Conservation (phyloP, 2,888 invertebrate genomes). For the Drosophila koepferae region DNA sequence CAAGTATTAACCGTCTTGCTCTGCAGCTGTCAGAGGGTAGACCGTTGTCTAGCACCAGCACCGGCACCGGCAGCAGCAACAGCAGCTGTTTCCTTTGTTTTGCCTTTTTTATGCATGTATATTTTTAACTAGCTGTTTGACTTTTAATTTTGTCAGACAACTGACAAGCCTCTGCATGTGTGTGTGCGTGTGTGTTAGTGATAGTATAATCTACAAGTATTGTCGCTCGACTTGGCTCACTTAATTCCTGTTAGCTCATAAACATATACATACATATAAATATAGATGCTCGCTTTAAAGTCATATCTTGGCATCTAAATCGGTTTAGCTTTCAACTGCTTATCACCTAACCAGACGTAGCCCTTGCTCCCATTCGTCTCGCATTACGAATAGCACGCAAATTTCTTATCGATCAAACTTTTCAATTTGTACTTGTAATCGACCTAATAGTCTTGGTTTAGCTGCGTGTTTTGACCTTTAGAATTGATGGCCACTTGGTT, state of each 20-base stretch:
- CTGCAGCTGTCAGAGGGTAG: constrained; percentile 39
- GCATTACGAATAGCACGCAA: constrained; percentile 57
- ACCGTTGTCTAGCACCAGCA: constrained; percentile 43
- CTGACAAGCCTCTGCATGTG: constrained; percentile 37
- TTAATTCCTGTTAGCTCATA: constrained; percentile 22
- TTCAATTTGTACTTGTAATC: constrained; percentile 57
- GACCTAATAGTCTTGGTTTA: constrained; percentile 9
- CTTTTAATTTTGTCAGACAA: constrained; percentile 48
- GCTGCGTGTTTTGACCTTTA: constrained; percentile 71
- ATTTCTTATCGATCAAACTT: constrained; percentile 79
- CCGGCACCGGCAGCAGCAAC: not conserved
- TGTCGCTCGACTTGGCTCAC: constrained; percentile 7
- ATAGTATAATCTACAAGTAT: constrained; percentile 50
- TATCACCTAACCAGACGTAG: constrained; percentile 35
- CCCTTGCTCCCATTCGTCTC: constrained; percentile 45
- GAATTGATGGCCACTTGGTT: constrained; percentile 46
- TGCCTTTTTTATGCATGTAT: constrained; percentile 48
- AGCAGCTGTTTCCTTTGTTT: constrained; percentile 20
- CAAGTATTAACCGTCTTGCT: constrained; percentile 27
- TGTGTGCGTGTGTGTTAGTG: constrained; percentile 18
- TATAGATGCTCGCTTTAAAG: constrained; percentile 23
- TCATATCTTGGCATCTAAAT: constrained; percentile 53
- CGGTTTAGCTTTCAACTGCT: constrained; percentile 15
- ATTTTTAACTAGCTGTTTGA: constrained; percentile 70
- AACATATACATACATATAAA: constrained; percentile 11